Conservation (phyloP, 2,888 invertebrate species). For the Acrobasis repandana region DNA sequence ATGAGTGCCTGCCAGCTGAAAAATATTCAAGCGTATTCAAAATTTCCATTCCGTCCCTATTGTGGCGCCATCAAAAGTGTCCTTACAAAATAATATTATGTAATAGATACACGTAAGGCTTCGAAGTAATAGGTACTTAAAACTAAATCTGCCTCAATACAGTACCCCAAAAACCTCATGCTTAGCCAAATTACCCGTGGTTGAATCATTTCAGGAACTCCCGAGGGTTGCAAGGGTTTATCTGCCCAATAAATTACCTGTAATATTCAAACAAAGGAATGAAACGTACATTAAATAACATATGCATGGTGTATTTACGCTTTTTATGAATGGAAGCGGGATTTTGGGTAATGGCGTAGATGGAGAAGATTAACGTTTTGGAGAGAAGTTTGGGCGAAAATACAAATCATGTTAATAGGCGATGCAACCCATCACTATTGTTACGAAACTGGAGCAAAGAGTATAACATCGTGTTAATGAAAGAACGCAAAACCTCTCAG, state of each 20-base stretch:
- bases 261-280: slow-evolving; percentile 7
- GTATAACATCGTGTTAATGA: too few relatives aligned
- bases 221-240: slow-evolving; percentile 2
- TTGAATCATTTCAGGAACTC: slow-evolving; percentile 3
- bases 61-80: too few relatives aligned
- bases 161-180: slow-evolving; percentile 4
- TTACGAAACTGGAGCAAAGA: too few relatives aligned
- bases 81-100: neutral
- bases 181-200: slow-evolving; percentile 15
- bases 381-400: neutral
- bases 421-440: too few relatives aligned
- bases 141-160: neutral
- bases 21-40: too few relatives aligned
- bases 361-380: neutral
- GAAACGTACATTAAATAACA: slow-evolving; percentile 12
- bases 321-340: neutral
- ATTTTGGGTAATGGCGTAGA: neutral
- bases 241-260: slow-evolving; percentile 15
- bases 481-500: too few relatives aligned
- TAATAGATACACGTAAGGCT: neutral
- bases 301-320: neutral
- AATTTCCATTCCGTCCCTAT: too few relatives aligned
- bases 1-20: too few relatives aligned
- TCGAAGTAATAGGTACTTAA: too few relatives aligned
- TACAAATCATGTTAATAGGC: too few relatives aligned